Evolutionary conservation across 2,797 vertebrate species (phyloP).

Genomic region (Bradypus variegatus): DNA sequence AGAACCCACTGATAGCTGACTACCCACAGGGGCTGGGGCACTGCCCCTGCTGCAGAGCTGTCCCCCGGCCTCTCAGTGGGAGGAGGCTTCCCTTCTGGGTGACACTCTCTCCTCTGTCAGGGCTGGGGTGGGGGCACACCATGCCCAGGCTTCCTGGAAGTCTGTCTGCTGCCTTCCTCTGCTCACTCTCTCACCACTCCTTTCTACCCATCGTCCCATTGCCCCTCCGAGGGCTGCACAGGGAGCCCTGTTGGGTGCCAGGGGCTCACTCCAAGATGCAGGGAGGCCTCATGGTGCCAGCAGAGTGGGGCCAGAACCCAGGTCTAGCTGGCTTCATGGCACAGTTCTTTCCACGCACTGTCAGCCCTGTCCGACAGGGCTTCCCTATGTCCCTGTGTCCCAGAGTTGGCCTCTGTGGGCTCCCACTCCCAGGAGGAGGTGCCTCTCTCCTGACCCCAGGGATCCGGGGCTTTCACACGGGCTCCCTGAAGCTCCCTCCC

Average conservation of each 20-base stretch:
- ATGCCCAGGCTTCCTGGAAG: neutral
- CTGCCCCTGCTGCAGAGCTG: neutral
- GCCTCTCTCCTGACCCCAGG: neutral
- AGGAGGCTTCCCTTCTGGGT: neutral
- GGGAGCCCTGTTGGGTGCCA: neutral
- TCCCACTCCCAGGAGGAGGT: neutral
- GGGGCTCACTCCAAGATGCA: neutral
- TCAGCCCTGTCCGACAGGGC: neutral
- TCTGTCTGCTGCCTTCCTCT: neutral
- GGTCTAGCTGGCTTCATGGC: neutral
- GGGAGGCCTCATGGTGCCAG: neutral
- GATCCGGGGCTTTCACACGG: fast-evolving
- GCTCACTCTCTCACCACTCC: neutral
- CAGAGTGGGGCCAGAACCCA: neutral
- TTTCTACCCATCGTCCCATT: fast-evolving
- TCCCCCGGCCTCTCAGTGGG: neutral
- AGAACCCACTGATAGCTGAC: neutral
- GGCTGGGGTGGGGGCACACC: too few species aligned
- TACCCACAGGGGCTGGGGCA: neutral
- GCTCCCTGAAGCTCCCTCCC: neutral
- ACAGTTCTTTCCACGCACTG: too few species aligned
- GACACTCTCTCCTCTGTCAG: neutral
- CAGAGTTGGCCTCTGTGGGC: neutral
- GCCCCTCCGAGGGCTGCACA: neutral
- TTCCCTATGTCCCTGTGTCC: too few species aligned